Conservation (phyloP, 2,113 vertebrate genomes). For the Aegithalos caudatus region DNA sequence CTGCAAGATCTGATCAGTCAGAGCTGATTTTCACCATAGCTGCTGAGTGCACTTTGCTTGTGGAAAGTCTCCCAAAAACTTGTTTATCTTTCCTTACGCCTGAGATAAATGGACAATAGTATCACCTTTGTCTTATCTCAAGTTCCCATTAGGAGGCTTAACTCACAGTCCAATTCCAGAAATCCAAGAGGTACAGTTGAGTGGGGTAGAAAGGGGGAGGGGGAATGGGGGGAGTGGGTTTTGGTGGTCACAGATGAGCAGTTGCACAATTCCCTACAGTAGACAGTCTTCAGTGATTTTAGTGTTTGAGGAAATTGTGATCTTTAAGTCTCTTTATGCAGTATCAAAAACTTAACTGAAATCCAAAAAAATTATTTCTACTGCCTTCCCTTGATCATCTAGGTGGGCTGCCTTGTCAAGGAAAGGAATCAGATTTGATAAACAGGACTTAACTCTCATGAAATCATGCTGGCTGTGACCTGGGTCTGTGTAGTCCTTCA, state of each 20-base stretch:
- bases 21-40: not conserved
- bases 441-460: not conserved
- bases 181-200: not conserved
- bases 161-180: not conserved
- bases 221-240: not conserved
- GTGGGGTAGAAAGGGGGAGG: not conserved
- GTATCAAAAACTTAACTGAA: not conserved
- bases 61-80: not conserved
- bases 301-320: not conserved
- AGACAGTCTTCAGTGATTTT: not conserved
- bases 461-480: not conserved
- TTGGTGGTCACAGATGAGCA: not conserved
- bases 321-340: not conserved
- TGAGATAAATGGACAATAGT: not conserved
- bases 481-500: not conserved
- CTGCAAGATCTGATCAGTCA: not conserved
- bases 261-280: not conserved
- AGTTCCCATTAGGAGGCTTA: not conserved
- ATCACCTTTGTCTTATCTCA: not conserved
- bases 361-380: not conserved
- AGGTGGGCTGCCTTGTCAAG: not conserved
- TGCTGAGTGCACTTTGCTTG: not conserved
- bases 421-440: not conserved
- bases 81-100: not conserved
- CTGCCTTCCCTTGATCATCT: not conserved